These are phyloP conservation scores for Rhagologus leucostigma DNA, from an alignment of 2,113 vertebrate genomes.

Conservation along the genomic window DNA sequence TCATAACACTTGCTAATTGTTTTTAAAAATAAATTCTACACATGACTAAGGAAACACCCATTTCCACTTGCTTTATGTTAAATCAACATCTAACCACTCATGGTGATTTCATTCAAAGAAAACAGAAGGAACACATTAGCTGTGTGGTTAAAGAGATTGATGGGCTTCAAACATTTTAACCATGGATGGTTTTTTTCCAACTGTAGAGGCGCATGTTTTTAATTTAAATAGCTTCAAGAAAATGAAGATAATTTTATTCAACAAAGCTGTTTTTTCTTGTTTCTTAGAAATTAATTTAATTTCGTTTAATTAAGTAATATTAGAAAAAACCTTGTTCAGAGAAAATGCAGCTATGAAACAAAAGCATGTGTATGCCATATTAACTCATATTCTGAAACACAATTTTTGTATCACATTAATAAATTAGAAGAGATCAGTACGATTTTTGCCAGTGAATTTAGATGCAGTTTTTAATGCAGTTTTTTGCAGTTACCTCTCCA, in stretches of 20 bases:
- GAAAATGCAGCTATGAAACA: conserved; percentile 1
- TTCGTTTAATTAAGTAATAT: conserved; percentile 62
- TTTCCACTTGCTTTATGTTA: conserved; percentile 87
- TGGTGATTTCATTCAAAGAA: conserved; percentile 83
- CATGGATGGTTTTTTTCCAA: conserved; percentile 74
- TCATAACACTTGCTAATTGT: conserved; percentile 76
- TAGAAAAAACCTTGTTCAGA: conserved; percentile 49
- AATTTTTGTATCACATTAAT: not conserved
- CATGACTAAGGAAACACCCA: conserved; percentile 78
- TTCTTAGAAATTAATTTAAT: conserved; percentile 70
- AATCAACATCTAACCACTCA: conserved; percentile 83
- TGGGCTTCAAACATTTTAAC: conserved; percentile 83
- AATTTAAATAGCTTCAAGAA: conserved; percentile 77
- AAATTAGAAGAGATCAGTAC: not conserved
- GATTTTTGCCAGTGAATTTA: not conserved
- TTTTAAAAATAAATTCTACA: conserved; percentile 76
- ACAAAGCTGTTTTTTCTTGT: conserved; percentile 57
- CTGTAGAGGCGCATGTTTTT: conserved; percentile 77
- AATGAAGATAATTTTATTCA: conserved; percentile 72
- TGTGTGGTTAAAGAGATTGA: conserved; percentile 83
- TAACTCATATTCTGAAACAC: not conserved
- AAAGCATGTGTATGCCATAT: conserved; percentile 1
- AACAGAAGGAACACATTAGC: conserved; percentile 84
- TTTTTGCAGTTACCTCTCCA: not conserved
- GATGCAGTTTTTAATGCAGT: not conserved